Evolutionary conservation across 2,113 vertebrate genomes (phyloP).

Genomic region (Seriola aureovittata): DNA sequence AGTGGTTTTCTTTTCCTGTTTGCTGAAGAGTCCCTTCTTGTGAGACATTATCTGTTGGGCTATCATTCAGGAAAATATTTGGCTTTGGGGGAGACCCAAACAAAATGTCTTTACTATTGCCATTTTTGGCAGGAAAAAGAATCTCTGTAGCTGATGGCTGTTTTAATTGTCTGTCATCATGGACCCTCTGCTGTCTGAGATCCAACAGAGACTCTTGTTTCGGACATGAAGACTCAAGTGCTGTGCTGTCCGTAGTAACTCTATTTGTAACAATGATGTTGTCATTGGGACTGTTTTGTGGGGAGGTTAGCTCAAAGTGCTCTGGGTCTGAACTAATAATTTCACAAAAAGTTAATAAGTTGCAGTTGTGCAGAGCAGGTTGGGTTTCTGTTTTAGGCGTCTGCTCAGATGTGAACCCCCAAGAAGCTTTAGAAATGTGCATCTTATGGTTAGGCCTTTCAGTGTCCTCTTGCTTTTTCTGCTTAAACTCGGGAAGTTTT

Average conservation of each 20-base stretch:
- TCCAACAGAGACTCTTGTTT: conserved; percentile 74
- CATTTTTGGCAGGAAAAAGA: conserved; percentile 71
- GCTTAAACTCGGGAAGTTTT: conserved; percentile 59
- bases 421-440: conserved; percentile 63
- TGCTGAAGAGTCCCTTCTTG: conserved; percentile 27
- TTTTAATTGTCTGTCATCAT: conserved; percentile 70
- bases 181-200: conserved; percentile 67
- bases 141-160: conserved; percentile 74
- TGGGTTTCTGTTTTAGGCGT: conserved; percentile 21
- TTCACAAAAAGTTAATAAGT: conserved; percentile 48
- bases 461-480: conserved; percentile 67
- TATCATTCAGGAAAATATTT: conserved; percentile 48
- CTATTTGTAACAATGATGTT: conserved; percentile 65
- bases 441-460: conserved; percentile 54
- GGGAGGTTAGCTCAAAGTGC: conserved; percentile 24
- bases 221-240: conserved; percentile 68
- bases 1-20: conserved; percentile 37
- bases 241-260: conserved; percentile 54
- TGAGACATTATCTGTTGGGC: conserved; percentile 35
- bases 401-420: conserved; percentile 43
- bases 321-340: conserved; percentile 14
- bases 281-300: conserved; percentile 48
- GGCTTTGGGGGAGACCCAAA: conserved; percentile 34
- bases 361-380: conserved; percentile 34
- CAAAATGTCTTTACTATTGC: conserved; percentile 56